These are phyloP conservation scores for Periparus ater DNA, from an alignment of 2,797 vertebrate species.

Conservation along the genomic window DNA sequence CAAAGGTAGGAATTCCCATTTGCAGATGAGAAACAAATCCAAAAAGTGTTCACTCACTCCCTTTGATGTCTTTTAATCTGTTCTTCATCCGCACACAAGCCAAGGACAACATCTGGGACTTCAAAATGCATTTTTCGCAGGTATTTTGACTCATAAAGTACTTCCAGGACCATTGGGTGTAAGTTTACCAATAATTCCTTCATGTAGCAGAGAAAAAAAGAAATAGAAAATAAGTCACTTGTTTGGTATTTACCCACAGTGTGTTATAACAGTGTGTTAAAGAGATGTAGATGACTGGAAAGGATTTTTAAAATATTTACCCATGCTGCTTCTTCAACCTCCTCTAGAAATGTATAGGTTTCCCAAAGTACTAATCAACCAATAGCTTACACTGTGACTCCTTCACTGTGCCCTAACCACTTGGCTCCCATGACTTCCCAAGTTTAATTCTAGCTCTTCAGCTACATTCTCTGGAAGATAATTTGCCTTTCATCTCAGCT, in stretches of 20 bases:
- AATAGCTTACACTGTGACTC: not conserved
- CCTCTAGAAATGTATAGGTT: not conserved
- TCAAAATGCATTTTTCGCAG: constrained; percentile 77
- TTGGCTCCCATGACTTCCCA: not conserved
- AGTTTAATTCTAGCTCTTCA: not conserved
- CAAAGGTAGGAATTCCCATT: not conserved
- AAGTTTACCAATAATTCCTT: constrained; percentile 83
- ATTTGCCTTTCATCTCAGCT: not conserved
- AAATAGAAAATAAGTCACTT: not conserved
- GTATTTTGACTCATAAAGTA: constrained; percentile 81
- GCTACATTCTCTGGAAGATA: not conserved
- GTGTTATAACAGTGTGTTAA: not conserved
- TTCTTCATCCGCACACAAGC: constrained; percentile 71
- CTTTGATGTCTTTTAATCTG: constrained; percentile 75
- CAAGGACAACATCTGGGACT: constrained; percentile 74
- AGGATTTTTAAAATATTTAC: not conserved
- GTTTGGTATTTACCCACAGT: not conserved
- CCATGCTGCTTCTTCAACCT: not conserved
- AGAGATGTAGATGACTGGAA: not conserved
- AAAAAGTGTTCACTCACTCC: constrained; percentile 70
- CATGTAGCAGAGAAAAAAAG: not conserved
- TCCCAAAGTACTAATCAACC: not conserved
- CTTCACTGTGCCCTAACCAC: not conserved
- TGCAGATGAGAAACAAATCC: not conserved
- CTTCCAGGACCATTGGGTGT: constrained; percentile 80